Conservation (phyloP, 92 coral and sea anemone species). For the Phymanthus crucifer region DNA sequence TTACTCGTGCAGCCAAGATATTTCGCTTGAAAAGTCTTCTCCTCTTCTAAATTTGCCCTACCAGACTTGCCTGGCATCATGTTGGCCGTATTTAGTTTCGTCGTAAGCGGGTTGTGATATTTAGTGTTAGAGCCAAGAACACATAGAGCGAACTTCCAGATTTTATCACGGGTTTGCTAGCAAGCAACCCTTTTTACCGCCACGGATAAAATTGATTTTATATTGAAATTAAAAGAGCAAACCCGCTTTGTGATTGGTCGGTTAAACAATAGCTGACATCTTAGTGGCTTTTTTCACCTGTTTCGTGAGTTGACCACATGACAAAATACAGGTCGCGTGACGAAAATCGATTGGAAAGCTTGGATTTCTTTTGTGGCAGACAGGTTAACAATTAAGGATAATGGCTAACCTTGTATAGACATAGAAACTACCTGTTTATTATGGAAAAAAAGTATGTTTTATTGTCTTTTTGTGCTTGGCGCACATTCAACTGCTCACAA, state of each 20-base stretch:
- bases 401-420: background rate
- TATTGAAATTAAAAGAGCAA: slow-evolving; percentile 6
- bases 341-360: background rate
- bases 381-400: background rate
- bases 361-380: background rate
- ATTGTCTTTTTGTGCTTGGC: background rate
- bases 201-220: background rate
- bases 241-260: slow-evolving; percentile 27
- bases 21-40: slow-evolving; percentile 73
- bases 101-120: background rate
- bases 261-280: slow-evolving; percentile 15
- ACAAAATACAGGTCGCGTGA: slow-evolving; percentile 13
- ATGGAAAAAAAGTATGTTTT: background rate
- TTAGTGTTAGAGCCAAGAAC: background rate
- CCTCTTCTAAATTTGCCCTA: slow-evolving; percentile 59
- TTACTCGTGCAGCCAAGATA: slow-evolving; percentile 75
- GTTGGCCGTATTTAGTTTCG: background rate
- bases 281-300: slow-evolving; percentile 32
- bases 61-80: slow-evolving; percentile 84
- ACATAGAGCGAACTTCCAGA: background rate
- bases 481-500: too few species aligned
- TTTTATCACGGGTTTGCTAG: background rate
- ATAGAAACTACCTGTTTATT: background rate
- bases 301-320: slow-evolving; percentile 21
- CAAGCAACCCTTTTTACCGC: slow-evolving; percentile 21